Evolutionary conservation across 2,888 invertebrate species (phyloP), one percentile per base, ranked within the genome.

Genomic region (Miltochrista miniata): DNA sequence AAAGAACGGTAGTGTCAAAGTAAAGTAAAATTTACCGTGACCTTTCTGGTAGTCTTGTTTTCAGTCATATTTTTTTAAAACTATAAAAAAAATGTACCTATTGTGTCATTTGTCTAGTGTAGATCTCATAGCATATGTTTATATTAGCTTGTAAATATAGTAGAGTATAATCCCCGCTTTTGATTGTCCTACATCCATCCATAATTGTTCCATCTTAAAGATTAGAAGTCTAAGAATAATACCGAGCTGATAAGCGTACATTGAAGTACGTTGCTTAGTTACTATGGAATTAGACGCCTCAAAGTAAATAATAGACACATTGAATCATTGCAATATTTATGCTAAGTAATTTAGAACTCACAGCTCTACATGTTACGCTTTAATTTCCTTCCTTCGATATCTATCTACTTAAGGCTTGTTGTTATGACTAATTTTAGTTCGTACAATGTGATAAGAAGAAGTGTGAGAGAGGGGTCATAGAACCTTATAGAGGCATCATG

Each of bases 381-480:
- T 40, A 50, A 54, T 53, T 68, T 69, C 68, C 48, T 42, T 38
- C 40, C 33, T 49, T 40, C 49, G 49, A 49, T 10, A 13, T 36
- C 36, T 48, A 35, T 56, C 62, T 42, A 72, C 64, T 68, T 83
- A 74, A 56, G 74, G 57, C 79, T 82, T 82, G 63, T 74, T 63
- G 67, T 54, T 65, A 59, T 58, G 18, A 24, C 18, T 24, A 64
- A 46, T 70, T 65, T 68, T 58, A 61, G 54, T 61, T 54, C 59
- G 54, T 61, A 56, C 59, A 60, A 68, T 62, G 75, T 86, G 88
- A 88, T 88, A 89, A 88, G 87, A 86, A 82, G 81, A n/a, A 79
- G 18, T 24, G 18, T 24, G 18, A 71, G 82, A 83, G 85, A 76
- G 80, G 82, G 88, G 86, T 89, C 88, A 87, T 78, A 67, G 87